Conservation (phyloP, 2,888 invertebrate species). For the Coecobrya sp. region DNA sequence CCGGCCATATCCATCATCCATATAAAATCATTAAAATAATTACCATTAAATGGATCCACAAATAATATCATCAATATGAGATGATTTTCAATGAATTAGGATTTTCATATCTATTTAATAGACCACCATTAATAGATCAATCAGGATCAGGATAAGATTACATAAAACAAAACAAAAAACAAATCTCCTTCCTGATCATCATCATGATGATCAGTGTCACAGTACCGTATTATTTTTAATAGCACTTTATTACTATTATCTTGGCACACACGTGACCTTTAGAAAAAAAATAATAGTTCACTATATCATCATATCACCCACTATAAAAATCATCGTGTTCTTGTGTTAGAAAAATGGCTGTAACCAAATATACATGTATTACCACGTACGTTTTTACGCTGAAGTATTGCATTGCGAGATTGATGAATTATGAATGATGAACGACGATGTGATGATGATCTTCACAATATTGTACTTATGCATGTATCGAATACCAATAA, state of each 20-base stretch:
- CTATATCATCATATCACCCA: not conserved
- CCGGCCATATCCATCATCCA: not conserved
- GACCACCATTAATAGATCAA: not conserved
- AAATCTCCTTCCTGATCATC: conserved; percentile 32
- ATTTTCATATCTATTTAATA: not conserved
- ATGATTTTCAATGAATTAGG: not conserved
- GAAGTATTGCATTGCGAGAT: conserved; percentile 17
- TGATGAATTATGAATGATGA: conserved; percentile 40
- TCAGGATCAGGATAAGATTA: conserved; percentile 48
- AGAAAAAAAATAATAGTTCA: conserved; percentile 45
- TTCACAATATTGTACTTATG: not conserved
- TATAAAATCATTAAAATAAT: not conserved
- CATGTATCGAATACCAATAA: conserved; percentile 42
- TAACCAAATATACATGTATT: not conserved
- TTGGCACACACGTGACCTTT: conserved; percentile 77
- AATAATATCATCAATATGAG: not conserved
- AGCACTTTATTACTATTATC: conserved; percentile 13
- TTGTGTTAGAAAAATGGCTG: not conserved
- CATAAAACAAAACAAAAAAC: conserved; percentile 44
- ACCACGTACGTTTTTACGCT: not conserved
- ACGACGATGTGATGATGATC: conserved; percentile 19
- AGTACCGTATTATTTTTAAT: conserved; percentile 60
- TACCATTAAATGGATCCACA: not conserved
- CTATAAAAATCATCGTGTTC: not conserved
- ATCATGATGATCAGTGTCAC: conserved; percentile 54